A percentile compares a stretch with the other conserved stretches of the same genome.
phyloP scores from a whole-genome alignment of 2,888 invertebrate genomes.

The Rhagophthalmus giganteus region DNA sequence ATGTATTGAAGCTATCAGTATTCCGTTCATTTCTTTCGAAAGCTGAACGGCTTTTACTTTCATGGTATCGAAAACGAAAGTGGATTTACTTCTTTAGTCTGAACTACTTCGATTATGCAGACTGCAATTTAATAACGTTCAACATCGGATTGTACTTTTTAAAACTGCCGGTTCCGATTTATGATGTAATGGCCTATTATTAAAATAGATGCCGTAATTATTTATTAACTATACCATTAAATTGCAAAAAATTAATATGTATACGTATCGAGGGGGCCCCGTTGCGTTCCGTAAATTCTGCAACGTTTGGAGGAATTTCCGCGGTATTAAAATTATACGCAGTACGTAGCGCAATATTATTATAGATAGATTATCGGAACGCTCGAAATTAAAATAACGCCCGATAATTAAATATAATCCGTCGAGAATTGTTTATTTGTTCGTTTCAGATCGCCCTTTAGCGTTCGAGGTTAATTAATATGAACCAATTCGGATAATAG shows the following conservation, averaged over 20 bases:
- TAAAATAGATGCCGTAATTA: neutral
- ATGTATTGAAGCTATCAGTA: neutral
- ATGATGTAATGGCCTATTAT: neutral
- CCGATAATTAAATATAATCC: neutral
- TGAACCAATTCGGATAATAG: neutral
- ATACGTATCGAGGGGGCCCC: no score
- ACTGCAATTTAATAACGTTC: neutral
- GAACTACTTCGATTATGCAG: neutral
- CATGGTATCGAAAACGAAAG: slow-evolving; percentile 41
- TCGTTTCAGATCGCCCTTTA: neutral
- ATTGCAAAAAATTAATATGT: no score
- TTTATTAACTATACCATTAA: no score
- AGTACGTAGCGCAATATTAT: no score
- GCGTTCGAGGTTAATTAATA: neutral
- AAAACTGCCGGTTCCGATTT: neutral
- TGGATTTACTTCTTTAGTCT: slow-evolving; percentile 18
- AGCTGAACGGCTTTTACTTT: slow-evolving; percentile 16
- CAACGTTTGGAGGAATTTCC: no score
- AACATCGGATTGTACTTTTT: neutral
- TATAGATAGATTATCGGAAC: no score
- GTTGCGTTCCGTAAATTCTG: no score
- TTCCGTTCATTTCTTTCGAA: neutral
- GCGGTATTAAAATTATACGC: no score
- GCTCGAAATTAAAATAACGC: neutral
- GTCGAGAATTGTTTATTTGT: neutral